Evolutionary conservation across 2,888 invertebrate species (phyloP), one percentile per base, ranked within the genome.

Genomic region (Scaptomyza parva): DNA sequence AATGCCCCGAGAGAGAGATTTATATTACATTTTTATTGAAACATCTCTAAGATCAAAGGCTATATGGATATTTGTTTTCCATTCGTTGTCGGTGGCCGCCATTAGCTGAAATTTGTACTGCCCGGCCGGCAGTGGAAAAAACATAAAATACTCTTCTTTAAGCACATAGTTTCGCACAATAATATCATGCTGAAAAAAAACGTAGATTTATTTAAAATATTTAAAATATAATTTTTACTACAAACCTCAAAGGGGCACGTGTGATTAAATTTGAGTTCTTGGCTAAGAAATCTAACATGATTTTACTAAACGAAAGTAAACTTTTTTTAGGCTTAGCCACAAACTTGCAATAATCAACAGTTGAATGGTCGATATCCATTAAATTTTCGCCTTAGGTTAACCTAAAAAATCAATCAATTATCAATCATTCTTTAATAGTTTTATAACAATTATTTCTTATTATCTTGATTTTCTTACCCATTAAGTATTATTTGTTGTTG

Each of bases 301-400:
- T 12, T n/a, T 6, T 37, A 12, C 3, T 3, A 41, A 57, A 26
- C 0, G 68, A 35, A 0, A 59, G n/a, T n/a, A 7, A 41, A 12
- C 20, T 0, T 0, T 0, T 0, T 11, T 35, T 0, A 17, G 0
- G 1, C 12, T 35, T n/a, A 2, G 3, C 9, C 37, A 66, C 44
- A 11, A n/a, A 26, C 0, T 57, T 37, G 12, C 75, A 70, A 48
- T 52, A 70, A 28, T 75, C 44, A 0, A 43, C 6, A 0, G 53
- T 75, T 17, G 24, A 37, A 66, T 1, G 66, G 66, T 3, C 22
- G 65, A 59, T 22, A 74, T 0, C 59, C 62, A 40, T 33, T 74
- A 8, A 12, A 62, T 30, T 33, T 59, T 0, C 57, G 64, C 14
- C n/a, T n/a, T n/a, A n/a, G n/a, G n/a, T n/a, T n/a, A n/a, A n/a